Percentiles rank a stretch among this genome's conserved stretches.
Conservation (phyloP, 2,888 invertebrate species). For the Hydroisotoma schaefferi region DNA sequence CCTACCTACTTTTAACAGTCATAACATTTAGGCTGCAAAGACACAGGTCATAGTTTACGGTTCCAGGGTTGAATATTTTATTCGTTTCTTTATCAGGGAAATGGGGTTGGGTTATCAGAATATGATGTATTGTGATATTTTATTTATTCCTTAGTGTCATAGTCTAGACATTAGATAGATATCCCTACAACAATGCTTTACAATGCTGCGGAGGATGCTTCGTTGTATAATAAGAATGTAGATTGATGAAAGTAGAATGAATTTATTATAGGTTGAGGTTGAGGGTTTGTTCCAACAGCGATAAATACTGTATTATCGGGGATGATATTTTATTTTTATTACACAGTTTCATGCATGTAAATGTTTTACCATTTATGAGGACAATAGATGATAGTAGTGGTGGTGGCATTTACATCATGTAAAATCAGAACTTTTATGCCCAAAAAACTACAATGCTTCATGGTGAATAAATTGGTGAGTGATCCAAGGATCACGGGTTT, state of each 20-base stretch:
- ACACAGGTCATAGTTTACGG: constrained; percentile 8
- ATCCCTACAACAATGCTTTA: not conserved
- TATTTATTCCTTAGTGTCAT: not conserved
- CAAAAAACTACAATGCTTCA: constrained; percentile 8
- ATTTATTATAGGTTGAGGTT: no score
- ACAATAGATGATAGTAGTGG: not conserved
- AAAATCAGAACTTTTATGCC: constrained; percentile 19
- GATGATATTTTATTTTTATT: constrained; percentile 2
- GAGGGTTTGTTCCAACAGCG: no score
- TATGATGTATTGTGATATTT: not conserved
- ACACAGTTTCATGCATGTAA: not conserved
- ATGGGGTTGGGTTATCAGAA: no score
- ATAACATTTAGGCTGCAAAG: not conserved
- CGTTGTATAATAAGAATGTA: not conserved
- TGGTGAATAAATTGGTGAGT: no score
- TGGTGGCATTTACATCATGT: not conserved
- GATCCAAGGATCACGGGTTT: no score
- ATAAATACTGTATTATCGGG: no score
- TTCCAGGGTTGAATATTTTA: constrained; percentile 12
- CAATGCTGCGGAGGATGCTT: not conserved
- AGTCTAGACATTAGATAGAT: constrained; percentile 14
- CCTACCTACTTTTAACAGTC: not conserved
- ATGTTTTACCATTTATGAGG: not conserved
- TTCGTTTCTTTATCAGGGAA: constrained; percentile 6
- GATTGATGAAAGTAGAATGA: not conserved